Percentiles rank a stretch among this genome's conserved stretches.
Conservation (phyloP, 1,140 invertebrate genomes). For the Drusus annulatus region DNA sequence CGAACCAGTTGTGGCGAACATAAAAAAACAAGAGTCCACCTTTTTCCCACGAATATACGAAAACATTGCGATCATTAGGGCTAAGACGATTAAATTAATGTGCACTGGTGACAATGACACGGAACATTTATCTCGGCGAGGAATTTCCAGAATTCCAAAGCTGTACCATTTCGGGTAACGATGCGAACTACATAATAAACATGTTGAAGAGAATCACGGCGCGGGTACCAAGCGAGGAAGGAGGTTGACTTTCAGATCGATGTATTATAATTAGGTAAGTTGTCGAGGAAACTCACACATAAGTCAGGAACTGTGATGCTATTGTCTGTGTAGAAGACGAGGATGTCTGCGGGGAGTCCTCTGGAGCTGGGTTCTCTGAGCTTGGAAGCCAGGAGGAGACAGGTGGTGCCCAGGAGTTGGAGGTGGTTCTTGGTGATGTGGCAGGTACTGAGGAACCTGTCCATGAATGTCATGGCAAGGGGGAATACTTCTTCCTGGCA, state of each 20-base stretch:
- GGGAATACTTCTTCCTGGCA: conserved; percentile 94
- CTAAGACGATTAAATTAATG: conserved; percentile 16
- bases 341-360: conserved; percentile 83
- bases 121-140: conserved; percentile 8
- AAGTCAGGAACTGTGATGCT: conserved; percentile 88
- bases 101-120: conserved; percentile 6
- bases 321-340: conserved; percentile 94
- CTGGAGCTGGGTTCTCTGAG: conserved; percentile 82
- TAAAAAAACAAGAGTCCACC: background rate
- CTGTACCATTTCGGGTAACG: background rate
- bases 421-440: conserved; percentile 86
- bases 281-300: conserved; percentile 79
- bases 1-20: too few relatives aligned
- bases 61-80: background rate
- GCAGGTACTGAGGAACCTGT: conserved; percentile 89
- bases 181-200: background rate
- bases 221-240: background rate
- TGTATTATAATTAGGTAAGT: background rate
- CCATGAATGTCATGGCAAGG: conserved; percentile 92
- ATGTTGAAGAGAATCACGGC: background rate
- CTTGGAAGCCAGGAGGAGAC: conserved; percentile 93
- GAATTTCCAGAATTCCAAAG: background rate
- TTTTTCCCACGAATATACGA: conserved; percentile 16
- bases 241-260: background rate
- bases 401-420: conserved; percentile 91